Percentiles rank a stretch among this genome's conserved stretches.
Evolutionary conservation across 2,797 vertebrate species (phyloP).

Genomic region (Hylomyscus alleni): DNA sequence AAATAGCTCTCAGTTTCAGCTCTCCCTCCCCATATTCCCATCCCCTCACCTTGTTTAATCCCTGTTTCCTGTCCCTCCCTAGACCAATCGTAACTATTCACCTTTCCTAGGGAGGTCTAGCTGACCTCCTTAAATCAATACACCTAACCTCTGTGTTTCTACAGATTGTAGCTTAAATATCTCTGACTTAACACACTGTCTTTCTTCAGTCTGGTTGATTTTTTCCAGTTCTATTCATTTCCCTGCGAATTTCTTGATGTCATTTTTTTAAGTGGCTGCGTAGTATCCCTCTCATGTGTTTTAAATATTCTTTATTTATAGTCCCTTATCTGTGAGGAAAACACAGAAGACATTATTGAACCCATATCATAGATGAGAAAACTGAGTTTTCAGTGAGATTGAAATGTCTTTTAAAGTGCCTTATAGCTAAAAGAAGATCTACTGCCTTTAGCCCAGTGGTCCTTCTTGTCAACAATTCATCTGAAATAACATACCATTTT

Average conservation of each 20-base stretch:
- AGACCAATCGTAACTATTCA: background rate
- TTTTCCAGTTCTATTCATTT: background rate
- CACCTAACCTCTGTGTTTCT: background rate
- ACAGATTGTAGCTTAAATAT: background rate
- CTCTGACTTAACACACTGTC: background rate
- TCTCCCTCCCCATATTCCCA: background rate
- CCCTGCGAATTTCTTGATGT: background rate
- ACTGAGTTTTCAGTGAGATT: background rate
- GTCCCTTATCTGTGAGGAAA: background rate
- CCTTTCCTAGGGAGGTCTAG: too few relatives aligned
- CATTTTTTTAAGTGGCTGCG: background rate
- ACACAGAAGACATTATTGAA: background rate
- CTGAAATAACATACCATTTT: background rate
- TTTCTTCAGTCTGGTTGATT: background rate
- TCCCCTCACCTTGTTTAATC: background rate
- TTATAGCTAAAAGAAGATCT: background rate
- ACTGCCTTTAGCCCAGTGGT: rapidly evolving
- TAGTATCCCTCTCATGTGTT: background rate
- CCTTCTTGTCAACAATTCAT: background rate
- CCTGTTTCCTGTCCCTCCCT: background rate
- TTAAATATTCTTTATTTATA: background rate
- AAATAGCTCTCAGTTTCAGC: background rate
- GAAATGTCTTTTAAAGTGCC: background rate
- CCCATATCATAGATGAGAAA: background rate
- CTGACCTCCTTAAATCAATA: background rate